Evolutionary conservation across 2,888 invertebrate species (phyloP), one percentile per base, ranked within the genome.

Genomic region (Pilophorus perplexus): DNA sequence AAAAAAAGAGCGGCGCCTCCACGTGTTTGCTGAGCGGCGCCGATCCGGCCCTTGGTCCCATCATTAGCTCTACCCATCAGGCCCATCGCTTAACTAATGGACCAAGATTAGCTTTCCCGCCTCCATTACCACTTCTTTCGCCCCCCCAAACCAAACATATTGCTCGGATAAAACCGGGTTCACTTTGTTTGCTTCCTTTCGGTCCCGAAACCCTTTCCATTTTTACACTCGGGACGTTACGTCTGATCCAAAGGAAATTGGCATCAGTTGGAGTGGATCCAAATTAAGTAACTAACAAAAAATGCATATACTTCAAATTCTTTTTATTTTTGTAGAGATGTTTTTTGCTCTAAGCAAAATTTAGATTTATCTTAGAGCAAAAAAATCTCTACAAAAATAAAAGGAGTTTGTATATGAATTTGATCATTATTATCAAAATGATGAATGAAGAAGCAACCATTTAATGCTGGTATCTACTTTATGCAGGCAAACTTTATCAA

Each of bases 21-120:
- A 25, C 42, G 16, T 59, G 59, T 59, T 59, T 59, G 59, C 42
- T 40, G 25, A 44, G 59, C 59, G 59, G 59, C 59, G 59, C 59
- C 59, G 27, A 44, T 59, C 42, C 59, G 42, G 3, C 44, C 59
- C 18, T 23, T 22, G 16, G 33, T 44, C 44, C 48, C 33, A 48
- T 62, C 62, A 62, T 62, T 62, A 62, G 62, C 48, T 62, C 48
- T 55, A 12, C 27, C 62, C 62, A 62, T 62, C 62, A 62, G 50
- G n/a, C 18, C 59, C 48, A 48, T 48, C 64, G 64, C 46, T 64
- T 64, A 64, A 64, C 64, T 64, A 64, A 64, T 64, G 64, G 64
- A 54, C 28, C 42, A 16, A 64, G 54, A 64, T 64, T 64, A 42
- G 54, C 64, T 64, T 64, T 54, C 54, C 64, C 5, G 20, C 16